Evolutionary conservation across 1,140 invertebrate genomes (phyloP), one percentile per base, ranked within the genome.

Genomic region (Pseudomyrmex pallidus): DNA sequence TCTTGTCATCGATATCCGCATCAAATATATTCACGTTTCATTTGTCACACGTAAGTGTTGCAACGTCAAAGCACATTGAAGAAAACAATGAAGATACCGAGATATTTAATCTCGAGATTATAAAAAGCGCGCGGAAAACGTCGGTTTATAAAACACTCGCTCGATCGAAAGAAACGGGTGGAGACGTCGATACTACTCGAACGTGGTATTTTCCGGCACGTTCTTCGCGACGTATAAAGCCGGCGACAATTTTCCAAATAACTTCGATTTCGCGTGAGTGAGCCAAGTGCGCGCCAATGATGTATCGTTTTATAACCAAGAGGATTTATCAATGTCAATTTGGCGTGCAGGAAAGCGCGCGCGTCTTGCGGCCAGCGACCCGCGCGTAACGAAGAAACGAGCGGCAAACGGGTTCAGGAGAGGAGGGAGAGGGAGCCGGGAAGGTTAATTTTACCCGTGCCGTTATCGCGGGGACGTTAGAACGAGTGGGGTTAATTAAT

Each of bases 291-390:
- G 54, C 56, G 77, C 12, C 86, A 56, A 90, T 90, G 89, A 88
- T 86, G 74, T 82, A 90, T 90, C 82, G 84, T 61, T 90, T 88
- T 90, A 76, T 90, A 88, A 90, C 84, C 82, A 88, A 90, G 74
- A 73, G 82, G 86, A 88, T 90, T 90, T 90, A 90, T 90, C 89
- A 90, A 88, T 56, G 88, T 90, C 89, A 90, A 90, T 90, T 90
- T 86, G 84, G 78, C 85, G 70, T 68, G 62, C 22, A 50, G 84
- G 35, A 48, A 64, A 52, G 67, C 80, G 57, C 62, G 84, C 66
- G 50, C 66, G 50, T 84, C 74, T 76, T 83, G 73, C 44, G 76
- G 76, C 46, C 54, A 59, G 74, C 70, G 20, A 50, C 50, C 46
- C 56, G 25, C 35, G 13, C 54, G 57, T 57, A 83, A 72, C 48